Percentiles rank a stretch among this genome's conserved stretches.
Conservation (phyloP, 2,113 vertebrate species). For the Motacilla alba region DNA sequence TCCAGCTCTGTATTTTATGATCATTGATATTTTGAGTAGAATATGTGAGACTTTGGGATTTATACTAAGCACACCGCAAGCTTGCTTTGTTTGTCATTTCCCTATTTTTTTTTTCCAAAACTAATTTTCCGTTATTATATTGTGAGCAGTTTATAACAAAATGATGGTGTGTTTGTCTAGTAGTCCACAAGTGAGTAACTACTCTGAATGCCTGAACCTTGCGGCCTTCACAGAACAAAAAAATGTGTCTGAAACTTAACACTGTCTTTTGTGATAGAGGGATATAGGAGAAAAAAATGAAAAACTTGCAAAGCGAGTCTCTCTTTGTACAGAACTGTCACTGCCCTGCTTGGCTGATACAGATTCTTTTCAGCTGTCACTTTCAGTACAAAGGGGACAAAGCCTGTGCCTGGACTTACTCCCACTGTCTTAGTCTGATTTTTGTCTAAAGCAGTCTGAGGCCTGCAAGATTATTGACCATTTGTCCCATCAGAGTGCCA, state of each 20-base stretch:
- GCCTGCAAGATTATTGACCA: background rate
- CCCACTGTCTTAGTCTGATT: background rate
- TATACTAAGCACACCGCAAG: background rate
- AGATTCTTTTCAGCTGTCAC: slow-evolving; percentile 43
- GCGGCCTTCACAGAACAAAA: background rate
- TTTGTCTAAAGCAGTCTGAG: background rate
- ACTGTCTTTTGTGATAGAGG: background rate
- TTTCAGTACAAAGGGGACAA: background rate
- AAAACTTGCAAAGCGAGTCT: background rate
- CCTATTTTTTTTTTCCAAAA: background rate
- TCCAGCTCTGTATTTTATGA: background rate
- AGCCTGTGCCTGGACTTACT: background rate
- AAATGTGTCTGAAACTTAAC: background rate
- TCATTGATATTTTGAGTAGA: background rate
- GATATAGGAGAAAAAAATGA: background rate
- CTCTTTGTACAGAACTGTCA: background rate
- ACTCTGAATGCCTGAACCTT: background rate
- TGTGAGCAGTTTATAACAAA: background rate
- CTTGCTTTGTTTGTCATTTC: background rate
- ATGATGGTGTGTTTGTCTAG: background rate
- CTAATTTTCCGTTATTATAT: background rate
- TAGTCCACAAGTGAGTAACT: background rate
- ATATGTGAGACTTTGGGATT: background rate
- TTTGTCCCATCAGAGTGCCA: background rate
- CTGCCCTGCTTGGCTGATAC: background rate